phyloP scores from a whole-genome alignment of 2,113 vertebrate genomes.

The Calonectris borealis region DNA sequence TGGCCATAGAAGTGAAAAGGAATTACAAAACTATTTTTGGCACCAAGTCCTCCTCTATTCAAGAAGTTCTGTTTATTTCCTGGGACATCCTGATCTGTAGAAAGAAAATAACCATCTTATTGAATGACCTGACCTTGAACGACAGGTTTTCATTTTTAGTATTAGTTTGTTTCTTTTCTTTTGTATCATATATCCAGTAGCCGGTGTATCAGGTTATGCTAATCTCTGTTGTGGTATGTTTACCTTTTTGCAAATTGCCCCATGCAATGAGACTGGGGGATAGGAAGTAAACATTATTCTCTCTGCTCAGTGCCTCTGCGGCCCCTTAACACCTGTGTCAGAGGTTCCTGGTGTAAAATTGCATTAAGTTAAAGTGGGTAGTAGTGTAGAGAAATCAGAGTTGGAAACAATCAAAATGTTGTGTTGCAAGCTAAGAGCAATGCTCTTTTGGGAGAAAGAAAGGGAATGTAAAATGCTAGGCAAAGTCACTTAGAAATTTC shows the following conservation, averaged over 20 bases:
- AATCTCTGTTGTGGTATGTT: background rate
- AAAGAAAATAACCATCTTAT: background rate
- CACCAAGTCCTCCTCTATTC: background rate
- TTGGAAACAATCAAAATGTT: constrained; percentile 2
- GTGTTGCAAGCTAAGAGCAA: background rate
- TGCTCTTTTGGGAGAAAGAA: constrained; percentile 13
- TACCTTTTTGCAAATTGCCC: background rate
- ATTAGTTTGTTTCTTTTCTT: background rate
- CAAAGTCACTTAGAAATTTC: constrained; percentile 8
- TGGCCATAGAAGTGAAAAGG: background rate
- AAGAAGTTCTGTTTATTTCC: background rate
- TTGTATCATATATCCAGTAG: background rate
- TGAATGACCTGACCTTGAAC: background rate
- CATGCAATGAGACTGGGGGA: background rate
- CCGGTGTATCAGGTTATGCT: background rate
- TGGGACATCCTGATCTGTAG: background rate
- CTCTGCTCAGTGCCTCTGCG: background rate
- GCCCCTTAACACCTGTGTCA: background rate
- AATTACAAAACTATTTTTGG: background rate
- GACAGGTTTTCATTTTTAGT: background rate
- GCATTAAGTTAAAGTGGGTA: background rate
- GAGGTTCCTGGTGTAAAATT: background rate
- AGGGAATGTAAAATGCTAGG: background rate
- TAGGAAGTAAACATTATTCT: background rate
- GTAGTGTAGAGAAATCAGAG: background rate